phyloP scores from a whole-genome alignment of 2,113 vertebrate species.

The Tursiops truncatus region DNA sequence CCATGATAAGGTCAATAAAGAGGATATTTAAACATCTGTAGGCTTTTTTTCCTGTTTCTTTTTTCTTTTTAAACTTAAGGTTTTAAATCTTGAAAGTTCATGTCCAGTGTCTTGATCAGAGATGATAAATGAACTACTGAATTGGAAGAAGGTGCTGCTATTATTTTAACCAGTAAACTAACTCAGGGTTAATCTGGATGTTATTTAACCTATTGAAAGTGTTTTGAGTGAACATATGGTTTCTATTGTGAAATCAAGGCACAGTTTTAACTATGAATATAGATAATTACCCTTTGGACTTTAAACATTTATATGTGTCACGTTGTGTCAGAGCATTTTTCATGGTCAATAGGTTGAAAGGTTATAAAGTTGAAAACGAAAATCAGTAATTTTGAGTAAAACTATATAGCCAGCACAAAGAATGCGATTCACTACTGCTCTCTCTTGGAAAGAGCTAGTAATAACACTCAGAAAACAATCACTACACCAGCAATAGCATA shows the following conservation, averaged over 20 bases:
- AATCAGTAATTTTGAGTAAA: slow-evolving; percentile 80
- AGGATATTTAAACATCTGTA: slow-evolving; percentile 77
- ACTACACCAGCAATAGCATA: slow-evolving; percentile 5
- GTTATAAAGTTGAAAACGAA: slow-evolving; percentile 86
- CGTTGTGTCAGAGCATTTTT: slow-evolving; percentile 86
- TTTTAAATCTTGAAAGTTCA: slow-evolving; percentile 86
- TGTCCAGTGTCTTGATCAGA: slow-evolving; percentile 83
- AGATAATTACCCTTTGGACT: slow-evolving; percentile 90
- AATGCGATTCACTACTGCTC: slow-evolving; percentile 87
- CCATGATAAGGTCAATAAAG: slow-evolving; percentile 61
- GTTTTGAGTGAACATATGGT: slow-evolving; percentile 88
- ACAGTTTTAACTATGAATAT: slow-evolving; percentile 88
- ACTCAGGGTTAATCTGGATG: slow-evolving; percentile 87
- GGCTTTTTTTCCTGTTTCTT: slow-evolving; percentile 65
- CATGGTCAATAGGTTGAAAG: slow-evolving; percentile 89
- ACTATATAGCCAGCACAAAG: slow-evolving; percentile 63
- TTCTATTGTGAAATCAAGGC: slow-evolving; percentile 90
- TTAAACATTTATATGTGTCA: slow-evolving; percentile 90
- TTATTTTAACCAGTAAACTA: slow-evolving; percentile 89
- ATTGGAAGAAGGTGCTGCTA: slow-evolving; percentile 89
- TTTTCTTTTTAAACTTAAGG: slow-evolving; percentile 83
- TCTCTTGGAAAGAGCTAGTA: slow-evolving; percentile 86
- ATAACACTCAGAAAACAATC: slow-evolving; percentile 76
- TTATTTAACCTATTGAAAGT: slow-evolving; percentile 87
- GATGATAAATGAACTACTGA: slow-evolving; percentile 89